Evolutionary conservation across 2,888 invertebrate species (phyloP), one percentile per base, ranked within the genome.

Genomic region (Pachliopta kotzebuea): DNA sequence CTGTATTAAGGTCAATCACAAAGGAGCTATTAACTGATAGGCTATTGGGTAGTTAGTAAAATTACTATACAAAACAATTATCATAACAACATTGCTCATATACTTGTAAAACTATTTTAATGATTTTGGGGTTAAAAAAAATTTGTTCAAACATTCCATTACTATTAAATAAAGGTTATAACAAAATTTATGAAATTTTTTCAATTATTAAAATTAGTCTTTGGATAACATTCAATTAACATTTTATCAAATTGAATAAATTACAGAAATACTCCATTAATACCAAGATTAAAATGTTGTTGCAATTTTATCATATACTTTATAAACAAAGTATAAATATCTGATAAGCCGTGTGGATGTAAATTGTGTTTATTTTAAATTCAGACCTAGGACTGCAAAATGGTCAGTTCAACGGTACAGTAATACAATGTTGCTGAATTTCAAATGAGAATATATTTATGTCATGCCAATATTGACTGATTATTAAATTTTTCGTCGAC

Each of bases 371-470:
- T 24, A 58, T 65, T 58, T 65, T 21, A 65, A 57, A 61, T 62
- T 62, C 55, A 59, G 31, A 42, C 56, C 37, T 49, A 42, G 8
- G 23, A 59, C 17, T 17, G 18, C 31, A 21, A 42, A 24, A 52
- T 21, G 49, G n/a, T 45, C 53, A 63, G 53, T 56, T 56, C 56
- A 56, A 49, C 37, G 55, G 52, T 53, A 42, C 4, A 55, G 20
- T 53, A 60, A 56, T 53, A 14, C 42, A 17, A 23, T 21, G 57
- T 50, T 45, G 23, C 57, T 65, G 61, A 61, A 65, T 57, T 65
- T 65, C 58, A 65, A 62, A 62, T 65, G 18, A 18, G 18, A 65
- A 65, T 62, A 57, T 62, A 62, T 62, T 58, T 57, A 57, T 62
- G 55, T 65, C 58, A 49, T 21, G 29, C 49, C 18, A 54, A 31